Conservation (phyloP, 2,113 vertebrate genomes). For the Rhipidura dahli region DNA sequence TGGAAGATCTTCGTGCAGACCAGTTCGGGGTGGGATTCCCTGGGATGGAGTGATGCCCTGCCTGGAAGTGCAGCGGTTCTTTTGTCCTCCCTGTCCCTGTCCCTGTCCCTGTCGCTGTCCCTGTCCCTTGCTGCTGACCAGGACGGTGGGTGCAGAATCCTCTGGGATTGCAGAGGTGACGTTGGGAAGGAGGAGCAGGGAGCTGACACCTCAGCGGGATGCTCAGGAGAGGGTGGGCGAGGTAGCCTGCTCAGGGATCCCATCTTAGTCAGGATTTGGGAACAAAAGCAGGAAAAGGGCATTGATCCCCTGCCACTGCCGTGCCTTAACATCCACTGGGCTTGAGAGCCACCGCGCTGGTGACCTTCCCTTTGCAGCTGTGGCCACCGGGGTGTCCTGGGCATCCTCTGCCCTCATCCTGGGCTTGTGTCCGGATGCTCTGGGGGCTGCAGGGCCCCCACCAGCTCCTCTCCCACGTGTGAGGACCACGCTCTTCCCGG, state of each 20-base stretch:
- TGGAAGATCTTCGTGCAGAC: neutral
- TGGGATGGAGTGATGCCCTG: neutral
- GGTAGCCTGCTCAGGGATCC: neutral
- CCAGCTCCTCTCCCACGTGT: rapidly evolving
- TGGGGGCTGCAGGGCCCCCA: neutral
- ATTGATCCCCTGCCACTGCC: rapidly evolving
- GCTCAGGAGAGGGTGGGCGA: neutral
- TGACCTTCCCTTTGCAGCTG: neutral
- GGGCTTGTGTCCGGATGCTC: rapidly evolving
- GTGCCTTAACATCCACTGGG: rapidly evolving
- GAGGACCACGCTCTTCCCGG: neutral
- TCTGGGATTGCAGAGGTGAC: neutral
- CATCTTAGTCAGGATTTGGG: neutral
- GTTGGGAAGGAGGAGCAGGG: neutral
- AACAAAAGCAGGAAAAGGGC: neutral
- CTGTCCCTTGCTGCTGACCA: neutral
- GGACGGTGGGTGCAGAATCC: rapidly evolving
- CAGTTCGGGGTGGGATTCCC: neutral
- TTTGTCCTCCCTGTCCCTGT: neutral
- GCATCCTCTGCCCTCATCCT: rapidly evolving
- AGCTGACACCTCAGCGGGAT: rapidly evolving
- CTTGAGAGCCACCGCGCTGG: rapidly evolving
- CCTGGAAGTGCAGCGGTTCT: neutral
- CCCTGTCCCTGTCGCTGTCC: too few species aligned
- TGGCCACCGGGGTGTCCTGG: rapidly evolving